Percentiles rank a stretch among this genome's conserved stretches.
Conservation (phyloP, 2,797 vertebrate species). For the Serranus cabrilla region DNA sequence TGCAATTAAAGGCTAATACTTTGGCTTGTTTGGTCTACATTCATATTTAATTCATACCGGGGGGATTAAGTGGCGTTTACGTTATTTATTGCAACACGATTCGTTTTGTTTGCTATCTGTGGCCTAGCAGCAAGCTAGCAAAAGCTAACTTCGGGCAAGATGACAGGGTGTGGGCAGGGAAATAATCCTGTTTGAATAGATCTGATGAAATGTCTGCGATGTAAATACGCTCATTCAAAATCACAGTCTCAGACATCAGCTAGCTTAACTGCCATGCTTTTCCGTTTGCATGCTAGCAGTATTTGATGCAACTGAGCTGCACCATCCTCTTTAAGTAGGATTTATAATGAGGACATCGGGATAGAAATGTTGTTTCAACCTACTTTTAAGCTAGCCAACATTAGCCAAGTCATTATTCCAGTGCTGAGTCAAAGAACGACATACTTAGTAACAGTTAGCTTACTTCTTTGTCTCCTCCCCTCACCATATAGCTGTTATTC, state of each 20-base stretch:
- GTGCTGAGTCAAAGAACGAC: neutral
- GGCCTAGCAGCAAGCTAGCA: slow-evolving; percentile 71
- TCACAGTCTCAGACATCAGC: slow-evolving; percentile 16
- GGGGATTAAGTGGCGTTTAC: slow-evolving; percentile 47
- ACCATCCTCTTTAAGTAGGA: neutral
- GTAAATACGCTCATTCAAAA: slow-evolving; percentile 30
- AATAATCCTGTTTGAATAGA: slow-evolving; percentile 35
- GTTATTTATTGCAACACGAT: slow-evolving; percentile 52
- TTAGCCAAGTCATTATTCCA: neutral
- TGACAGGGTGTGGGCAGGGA: neutral
- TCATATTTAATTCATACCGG: neutral
- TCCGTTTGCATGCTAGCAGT: slow-evolving; percentile 7
- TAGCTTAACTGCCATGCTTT: slow-evolving; percentile 28
- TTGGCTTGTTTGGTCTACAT: neutral
- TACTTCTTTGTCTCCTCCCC: neutral
- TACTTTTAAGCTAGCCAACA: neutral
- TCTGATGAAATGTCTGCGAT: neutral
- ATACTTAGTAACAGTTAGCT: neutral
- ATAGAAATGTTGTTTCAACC: neutral
- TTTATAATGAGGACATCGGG: neutral
- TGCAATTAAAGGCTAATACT: neutral
- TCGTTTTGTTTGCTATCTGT: slow-evolving; percentile 66
- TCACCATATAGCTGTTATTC: slow-evolving; percentile 62
- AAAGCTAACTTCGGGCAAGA: slow-evolving; percentile 39
- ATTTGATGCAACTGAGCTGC: slow-evolving; percentile 3